phyloP scores from a whole-genome alignment of 1,140 invertebrate genomes.

The Psilanteris sp. region DNA sequence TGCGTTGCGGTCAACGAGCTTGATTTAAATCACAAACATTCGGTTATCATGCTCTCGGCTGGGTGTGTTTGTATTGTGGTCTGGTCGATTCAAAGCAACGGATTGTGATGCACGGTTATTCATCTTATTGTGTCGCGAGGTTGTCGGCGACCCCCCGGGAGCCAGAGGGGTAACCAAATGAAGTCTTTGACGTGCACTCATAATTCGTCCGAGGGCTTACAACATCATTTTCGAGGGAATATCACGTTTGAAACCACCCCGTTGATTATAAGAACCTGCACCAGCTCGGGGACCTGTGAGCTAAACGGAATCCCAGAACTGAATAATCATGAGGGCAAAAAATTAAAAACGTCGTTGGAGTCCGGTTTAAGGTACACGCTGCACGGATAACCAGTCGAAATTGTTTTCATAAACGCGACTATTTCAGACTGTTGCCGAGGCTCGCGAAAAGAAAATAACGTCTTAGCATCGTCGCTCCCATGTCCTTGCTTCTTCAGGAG shows the following conservation, averaged over 20 bases:
- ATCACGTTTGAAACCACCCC: conserved; percentile 13
- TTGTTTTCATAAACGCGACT: no score
- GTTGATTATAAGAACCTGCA: conserved; percentile 12
- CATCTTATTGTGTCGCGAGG: conserved; percentile 30
- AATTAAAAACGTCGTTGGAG: no score
- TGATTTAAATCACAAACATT: conserved; percentile 45
- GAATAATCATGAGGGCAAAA: no score
- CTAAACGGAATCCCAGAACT: no score
- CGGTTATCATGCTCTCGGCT: conserved; percentile 33
- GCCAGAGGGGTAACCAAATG: conserved; percentile 4
- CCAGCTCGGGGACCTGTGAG: no score
- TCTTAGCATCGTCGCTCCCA: no score
- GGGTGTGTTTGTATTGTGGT: conserved; percentile 42
- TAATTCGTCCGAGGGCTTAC: conserved; percentile 36
- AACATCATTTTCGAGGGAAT: conserved; percentile 40
- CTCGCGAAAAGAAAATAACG: no score
- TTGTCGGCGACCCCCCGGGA: conserved; percentile 10
- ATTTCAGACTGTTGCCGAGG: no score
- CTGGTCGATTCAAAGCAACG: conserved; percentile 13
- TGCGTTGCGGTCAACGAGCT: conserved; percentile 22
- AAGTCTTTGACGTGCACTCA: conserved; percentile 35
- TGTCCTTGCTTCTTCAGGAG: no score
- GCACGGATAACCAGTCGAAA: no score
- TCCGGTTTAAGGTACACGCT: no score
- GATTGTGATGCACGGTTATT: conserved; percentile 25